Conservation (phyloP, 2,113 vertebrate species). For the Nannospalax galili region DNA sequence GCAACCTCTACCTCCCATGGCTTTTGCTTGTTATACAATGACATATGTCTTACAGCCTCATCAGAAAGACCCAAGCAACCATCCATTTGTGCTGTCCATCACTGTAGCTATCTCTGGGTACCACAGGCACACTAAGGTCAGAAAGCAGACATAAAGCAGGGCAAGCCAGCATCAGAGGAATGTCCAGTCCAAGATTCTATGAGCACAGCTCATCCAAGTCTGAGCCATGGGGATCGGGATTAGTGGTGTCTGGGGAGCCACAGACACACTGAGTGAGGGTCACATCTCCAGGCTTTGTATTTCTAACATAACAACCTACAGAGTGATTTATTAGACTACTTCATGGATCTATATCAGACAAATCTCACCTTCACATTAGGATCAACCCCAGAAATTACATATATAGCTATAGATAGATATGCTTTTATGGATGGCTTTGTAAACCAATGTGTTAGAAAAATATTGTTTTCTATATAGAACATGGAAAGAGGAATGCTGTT, state of each 20-base stretch:
- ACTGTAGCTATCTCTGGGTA: background rate
- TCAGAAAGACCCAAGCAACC: background rate
- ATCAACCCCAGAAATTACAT: slow-evolving; percentile 57
- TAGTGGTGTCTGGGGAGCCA: slow-evolving; percentile 10
- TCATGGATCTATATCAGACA: slow-evolving; percentile 67
- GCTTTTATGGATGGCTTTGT: slow-evolving; percentile 47
- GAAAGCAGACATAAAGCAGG: background rate
- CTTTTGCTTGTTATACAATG: background rate
- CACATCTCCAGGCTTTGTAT: slow-evolving; percentile 36
- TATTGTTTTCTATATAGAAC: background rate
- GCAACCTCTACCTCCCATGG: background rate
- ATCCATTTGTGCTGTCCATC: background rate
- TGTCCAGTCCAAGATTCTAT: slow-evolving; percentile 1
- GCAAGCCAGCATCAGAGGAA: background rate
- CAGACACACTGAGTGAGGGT: background rate
- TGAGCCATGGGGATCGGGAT: background rate
- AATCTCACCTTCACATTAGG: slow-evolving; percentile 66
- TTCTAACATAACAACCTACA: slow-evolving; percentile 30
- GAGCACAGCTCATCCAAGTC: background rate
- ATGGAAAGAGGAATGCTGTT: slow-evolving; percentile 17
- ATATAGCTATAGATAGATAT: too few species aligned
- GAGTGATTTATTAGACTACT: slow-evolving; percentile 63
- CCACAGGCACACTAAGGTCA: background rate
- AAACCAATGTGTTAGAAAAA: slow-evolving; percentile 6
- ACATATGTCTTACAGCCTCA: background rate